Evolutionary conservation across 2,113 vertebrate genomes (phyloP), one percentile per base, ranked within the genome.

Genomic region (Callionymus lyra): DNA sequence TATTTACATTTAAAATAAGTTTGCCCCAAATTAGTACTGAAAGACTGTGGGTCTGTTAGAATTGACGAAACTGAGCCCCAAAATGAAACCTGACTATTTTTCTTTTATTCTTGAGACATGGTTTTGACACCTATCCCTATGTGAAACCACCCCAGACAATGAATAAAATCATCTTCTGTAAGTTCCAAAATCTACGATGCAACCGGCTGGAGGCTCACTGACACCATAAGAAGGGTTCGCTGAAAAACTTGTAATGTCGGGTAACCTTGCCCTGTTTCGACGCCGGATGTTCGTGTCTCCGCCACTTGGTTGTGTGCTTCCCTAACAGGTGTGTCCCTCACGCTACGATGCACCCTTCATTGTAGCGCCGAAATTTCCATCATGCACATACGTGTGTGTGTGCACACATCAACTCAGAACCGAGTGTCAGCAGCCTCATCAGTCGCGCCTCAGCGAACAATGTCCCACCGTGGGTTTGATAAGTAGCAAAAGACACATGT

Each of bases 321-420:
- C 69, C 60, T 72, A 76, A 85, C 83, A 86, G 85, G 83, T 84
- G 83, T 72, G 79, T 65, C 76, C 79, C 80, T 83, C 82, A 83
- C 68, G 78, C 74, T 81, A 75, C 53, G 17, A 64, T 81, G 73
- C 56, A 45, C 80, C 56, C 46, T 56, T 53, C 46, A 74, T 61
- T 65, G 49, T 13, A 34, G 34, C 52, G 34, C 63, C 0, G 6
- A 55, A n/a, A 35, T 50, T 47, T 45, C 31, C 37, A 49, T 48
- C 47, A 40, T 14, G 43, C 34, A 50, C 12, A 3, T 32, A 59
- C 51, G 41, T 34, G 50, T 41, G 44, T 45, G 50, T 49, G 59
- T 59, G 41, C 51, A 39, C 18, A 35, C 34, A 54, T 27, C 21
- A 27, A 27, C 50, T 47, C 38, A 51, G 61, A 27, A 4, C 8